Base-by-base conservation (phyloP, 1,140 invertebrate genomes). In the Ooceraea biroi region DNA sequence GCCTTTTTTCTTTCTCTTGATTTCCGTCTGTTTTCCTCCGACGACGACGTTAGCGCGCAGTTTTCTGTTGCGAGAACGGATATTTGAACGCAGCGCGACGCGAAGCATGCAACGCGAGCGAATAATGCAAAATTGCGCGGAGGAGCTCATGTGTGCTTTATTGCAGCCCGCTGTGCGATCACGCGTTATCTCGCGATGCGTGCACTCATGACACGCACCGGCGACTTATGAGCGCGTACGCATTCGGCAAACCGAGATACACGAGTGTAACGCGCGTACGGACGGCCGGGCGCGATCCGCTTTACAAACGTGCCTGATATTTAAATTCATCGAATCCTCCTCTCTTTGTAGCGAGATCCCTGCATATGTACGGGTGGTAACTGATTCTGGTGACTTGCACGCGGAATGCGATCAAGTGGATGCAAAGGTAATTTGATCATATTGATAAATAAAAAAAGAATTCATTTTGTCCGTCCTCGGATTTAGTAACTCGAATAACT, bases 61-160 rank as follows among this genome's bases (percentile, higher is more conserved):
- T 30, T 44, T 57, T 69, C n/a, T 3, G n/a, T 19, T 5, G 30
- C 22, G 17, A 27, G 17, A 78, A 48, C 57, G 76, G 63, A 78
- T 36, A 11, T 78, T 78, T 78, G 55, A 78, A 78, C 69, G 68
- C 68, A n/a, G 76, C 65, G 46, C 66, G 61, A 80, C 48, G 17
- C 50, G 65, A 80, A 44, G 44, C 36, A 7, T 36, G 60, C 73
- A 66, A 80, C 52, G 30, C 46, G 60, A 12, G 22, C 22, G 12
- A 71, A 71, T 80, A 80, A 80, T 30, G 41, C 25, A 30, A 22
- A 58, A 80, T 80, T 52, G 44, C 50, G 36, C n/a, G 22, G 25
- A 46, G 22, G 7, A 44, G 36, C 19, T 68, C 46, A 55, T 44
- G 30, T 30, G 50, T 36, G 12, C n/a, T 46, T 66, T 27, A 66